These are phyloP conservation scores for Vanessa tameamea DNA, from an alignment of 1,140 invertebrate genomes.

Conservation along the genomic window DNA sequence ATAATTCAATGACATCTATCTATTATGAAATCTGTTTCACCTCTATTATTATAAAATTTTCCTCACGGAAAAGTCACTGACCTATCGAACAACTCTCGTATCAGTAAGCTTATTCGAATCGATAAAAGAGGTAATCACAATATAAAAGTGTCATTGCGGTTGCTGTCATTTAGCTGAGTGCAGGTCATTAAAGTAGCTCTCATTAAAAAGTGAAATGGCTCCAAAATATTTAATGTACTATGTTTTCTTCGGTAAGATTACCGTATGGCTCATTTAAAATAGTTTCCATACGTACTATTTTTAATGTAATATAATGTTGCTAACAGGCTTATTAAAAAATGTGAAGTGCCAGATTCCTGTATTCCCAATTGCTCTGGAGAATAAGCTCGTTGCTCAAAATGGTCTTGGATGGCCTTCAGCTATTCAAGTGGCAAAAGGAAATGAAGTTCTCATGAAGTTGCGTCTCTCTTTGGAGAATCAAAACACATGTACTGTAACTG, in stretches of 20 bases:
- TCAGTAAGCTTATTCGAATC: no score
- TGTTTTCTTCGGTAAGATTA: neutral
- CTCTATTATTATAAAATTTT: no score
- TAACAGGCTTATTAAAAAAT: constrained; percentile 9
- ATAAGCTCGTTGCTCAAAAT: constrained; percentile 54
- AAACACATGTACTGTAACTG: constrained; percentile 49
- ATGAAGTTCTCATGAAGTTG: constrained; percentile 62
- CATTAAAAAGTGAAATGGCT: neutral
- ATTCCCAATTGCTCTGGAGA: constrained; percentile 44
- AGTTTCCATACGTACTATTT: neutral
- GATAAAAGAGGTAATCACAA: no score
- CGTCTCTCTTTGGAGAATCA: constrained; percentile 40
- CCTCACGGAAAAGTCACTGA: no score
- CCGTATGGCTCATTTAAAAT: neutral
- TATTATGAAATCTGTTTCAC: no score
- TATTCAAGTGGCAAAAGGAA: constrained; percentile 53
- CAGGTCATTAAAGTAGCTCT: neutral
- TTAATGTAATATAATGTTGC: neutral
- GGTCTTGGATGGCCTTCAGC: constrained; percentile 59
- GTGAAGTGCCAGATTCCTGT: neutral
- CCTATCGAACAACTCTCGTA: no score
- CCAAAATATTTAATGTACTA: neutral
- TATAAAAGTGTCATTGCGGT: no score
- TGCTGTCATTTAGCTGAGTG: no score
- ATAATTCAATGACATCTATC: no score